Conservation (phyloP, 2,113 vertebrate genomes). For the Pomatorhinus ruficollis region DNA sequence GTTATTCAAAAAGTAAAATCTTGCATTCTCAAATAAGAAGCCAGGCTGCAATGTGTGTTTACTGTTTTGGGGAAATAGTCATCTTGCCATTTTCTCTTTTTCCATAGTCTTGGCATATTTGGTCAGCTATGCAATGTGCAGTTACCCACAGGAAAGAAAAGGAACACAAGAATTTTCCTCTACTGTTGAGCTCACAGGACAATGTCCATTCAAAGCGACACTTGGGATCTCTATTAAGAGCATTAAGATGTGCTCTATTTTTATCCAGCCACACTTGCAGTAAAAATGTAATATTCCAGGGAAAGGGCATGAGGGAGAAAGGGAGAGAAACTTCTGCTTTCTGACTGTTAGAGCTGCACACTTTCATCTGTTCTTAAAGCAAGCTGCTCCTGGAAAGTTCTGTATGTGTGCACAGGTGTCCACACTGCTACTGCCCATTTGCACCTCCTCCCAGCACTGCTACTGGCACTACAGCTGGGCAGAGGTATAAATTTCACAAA, state of each 20-base stretch:
- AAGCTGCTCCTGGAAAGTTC: not conserved
- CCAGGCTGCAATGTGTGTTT: constrained; percentile 26
- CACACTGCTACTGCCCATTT: not conserved
- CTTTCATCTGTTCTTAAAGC: not conserved
- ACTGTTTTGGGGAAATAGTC: not conserved
- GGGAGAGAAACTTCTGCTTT: not conserved
- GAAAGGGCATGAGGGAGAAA: not conserved
- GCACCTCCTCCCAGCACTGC: not conserved
- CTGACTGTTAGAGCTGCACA: not conserved
- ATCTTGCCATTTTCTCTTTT: constrained; percentile 15
- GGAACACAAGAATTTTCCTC: not conserved
- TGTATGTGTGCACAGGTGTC: not conserved
- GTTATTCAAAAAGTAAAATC: constrained; percentile 39
- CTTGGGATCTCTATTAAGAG: not conserved
- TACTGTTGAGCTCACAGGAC: not conserved
- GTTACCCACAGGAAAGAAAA: constrained; percentile 28
- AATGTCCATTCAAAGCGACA: constrained; percentile 1
- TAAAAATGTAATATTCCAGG: not conserved
- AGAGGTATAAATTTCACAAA: not conserved
- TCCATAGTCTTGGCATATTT: not conserved
- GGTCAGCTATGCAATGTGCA: not conserved
- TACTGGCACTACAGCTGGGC: not conserved
- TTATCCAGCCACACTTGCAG: not conserved
- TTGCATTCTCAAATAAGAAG: constrained; percentile 25
- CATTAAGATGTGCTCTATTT: not conserved